Conservation (phyloP, 1,140 invertebrate genomes). For the Penaeus japonicus region DNA sequence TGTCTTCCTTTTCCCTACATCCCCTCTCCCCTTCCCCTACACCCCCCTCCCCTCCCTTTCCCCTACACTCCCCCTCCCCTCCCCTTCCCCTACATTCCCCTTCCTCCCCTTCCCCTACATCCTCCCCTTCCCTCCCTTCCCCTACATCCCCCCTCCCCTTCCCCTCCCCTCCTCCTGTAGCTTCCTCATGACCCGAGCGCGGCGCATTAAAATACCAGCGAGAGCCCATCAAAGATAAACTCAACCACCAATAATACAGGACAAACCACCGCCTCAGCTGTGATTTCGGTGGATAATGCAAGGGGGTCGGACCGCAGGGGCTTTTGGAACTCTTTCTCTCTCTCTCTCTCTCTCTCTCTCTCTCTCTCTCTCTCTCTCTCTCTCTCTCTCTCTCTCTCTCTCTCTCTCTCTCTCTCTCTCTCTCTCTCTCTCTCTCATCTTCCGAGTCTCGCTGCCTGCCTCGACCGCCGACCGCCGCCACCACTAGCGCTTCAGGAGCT, state of each 20-base stretch:
- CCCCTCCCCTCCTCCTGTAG: no score
- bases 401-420: background rate
- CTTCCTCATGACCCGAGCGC: no score
- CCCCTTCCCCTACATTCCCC: no score
- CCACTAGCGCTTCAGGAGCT: conserved; percentile 29
- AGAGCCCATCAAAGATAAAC: background rate
- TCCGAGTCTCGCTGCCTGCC: background rate
- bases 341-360: background rate
- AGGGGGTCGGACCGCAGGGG: conserved; percentile 16
- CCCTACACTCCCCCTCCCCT: no score
- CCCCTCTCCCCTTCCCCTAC: background rate
- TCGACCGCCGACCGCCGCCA: background rate
- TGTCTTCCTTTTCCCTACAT: background rate
- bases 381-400: background rate
- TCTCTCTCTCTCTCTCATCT: background rate
- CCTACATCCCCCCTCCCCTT: no score
- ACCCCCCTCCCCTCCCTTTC: background rate
- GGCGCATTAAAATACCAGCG: no score
- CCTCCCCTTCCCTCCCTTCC: no score
- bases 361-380: background rate
- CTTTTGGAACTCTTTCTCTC: background rate
- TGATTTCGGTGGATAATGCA: conserved; percentile 15
- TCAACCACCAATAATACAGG: background rate
- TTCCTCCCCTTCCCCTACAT: no score
- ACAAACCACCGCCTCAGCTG: background rate